Percentiles rank a stretch among this genome's conserved stretches.
These are phyloP conservation scores for Synanthedon tipuliformis DNA, from an alignment of 2,888 invertebrate species.

Conservation along the genomic window DNA sequence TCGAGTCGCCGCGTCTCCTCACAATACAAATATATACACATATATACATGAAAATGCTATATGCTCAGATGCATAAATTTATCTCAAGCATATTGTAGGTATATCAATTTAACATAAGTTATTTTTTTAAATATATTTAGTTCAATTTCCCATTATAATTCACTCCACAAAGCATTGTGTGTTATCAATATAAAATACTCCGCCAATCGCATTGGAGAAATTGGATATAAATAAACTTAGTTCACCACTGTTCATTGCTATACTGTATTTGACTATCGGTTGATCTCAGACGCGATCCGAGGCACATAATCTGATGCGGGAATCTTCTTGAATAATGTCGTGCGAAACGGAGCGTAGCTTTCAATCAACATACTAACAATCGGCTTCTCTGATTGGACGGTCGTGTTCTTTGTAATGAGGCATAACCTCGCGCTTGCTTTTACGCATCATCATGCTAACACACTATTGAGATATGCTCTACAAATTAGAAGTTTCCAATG, in stretches of 20 bases:
- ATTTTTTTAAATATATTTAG: background rate
- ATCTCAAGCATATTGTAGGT: background rate
- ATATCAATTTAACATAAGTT: background rate
- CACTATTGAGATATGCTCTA: conserved; percentile 15
- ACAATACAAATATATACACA: background rate
- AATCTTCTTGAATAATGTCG: conserved; percentile 27
- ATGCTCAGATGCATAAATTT: background rate
- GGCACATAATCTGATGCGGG: conserved; percentile 12
- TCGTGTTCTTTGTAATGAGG: conserved; percentile 49
- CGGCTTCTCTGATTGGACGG: conserved; percentile 38
- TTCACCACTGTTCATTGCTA: background rate
- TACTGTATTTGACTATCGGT: background rate
- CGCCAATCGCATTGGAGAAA: too few relatives aligned
- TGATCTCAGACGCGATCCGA: conserved; percentile 13
- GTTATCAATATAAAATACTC: too few relatives aligned
- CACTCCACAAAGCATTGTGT: too few relatives aligned
- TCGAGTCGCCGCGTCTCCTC: conserved; percentile 21
- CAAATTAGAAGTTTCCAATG: conserved; percentile 1
- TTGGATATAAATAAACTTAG: background rate
- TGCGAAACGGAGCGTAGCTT: conserved; percentile 46
- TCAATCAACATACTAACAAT: conserved; percentile 45
- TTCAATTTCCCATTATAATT: conserved; percentile 1
- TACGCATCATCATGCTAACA: conserved; percentile 31
- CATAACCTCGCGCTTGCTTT: conserved; percentile 30
- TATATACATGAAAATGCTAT: background rate